Percentiles rank a stretch among this genome's conserved stretches.
Evolutionary conservation across 2,113 vertebrate genomes (phyloP).

Genomic region (Aplodontia rufa): DNA sequence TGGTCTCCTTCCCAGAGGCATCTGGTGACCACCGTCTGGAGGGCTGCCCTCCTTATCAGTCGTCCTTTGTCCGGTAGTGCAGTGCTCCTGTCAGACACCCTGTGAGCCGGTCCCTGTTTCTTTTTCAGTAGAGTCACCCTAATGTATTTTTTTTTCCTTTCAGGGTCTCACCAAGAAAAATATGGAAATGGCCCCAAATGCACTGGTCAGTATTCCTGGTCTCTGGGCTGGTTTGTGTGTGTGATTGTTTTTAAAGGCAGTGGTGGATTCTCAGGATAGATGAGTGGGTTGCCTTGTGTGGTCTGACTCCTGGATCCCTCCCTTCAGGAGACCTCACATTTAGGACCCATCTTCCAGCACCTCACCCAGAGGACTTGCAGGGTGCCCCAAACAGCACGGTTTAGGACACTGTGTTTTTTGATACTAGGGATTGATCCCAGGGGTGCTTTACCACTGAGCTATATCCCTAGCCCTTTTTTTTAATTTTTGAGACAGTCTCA

Average conservation of each 20-base stretch:
- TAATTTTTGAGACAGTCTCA: no score
- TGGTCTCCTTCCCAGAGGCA: fast-evolving
- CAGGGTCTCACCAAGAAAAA: slow-evolving; percentile 67
- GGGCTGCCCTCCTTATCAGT: not conserved
- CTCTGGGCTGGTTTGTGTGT: not conserved
- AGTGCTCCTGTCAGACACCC: not conserved
- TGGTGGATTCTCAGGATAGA: not conserved
- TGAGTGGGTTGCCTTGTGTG: not conserved
- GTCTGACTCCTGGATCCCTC: not conserved
- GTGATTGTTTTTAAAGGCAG: not conserved
- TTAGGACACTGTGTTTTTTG: not conserved
- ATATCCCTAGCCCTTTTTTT: no score
- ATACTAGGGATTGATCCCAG: no score
- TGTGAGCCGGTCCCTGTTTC: not conserved
- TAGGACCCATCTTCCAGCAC: fast-evolving
- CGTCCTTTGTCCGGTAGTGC: no score
- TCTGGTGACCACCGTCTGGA: fast-evolving
- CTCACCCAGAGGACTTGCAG: not conserved
- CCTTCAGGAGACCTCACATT: not conserved
- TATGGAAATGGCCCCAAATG: not conserved
- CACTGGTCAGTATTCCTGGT: slow-evolving; percentile 68
- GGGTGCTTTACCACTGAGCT: no score
- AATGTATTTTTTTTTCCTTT: slow-evolving; percentile 47
- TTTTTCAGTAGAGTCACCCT: not conserved
- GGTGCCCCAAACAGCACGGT: not conserved